Percentiles rank a stretch among this genome's conserved stretches.
phyloP scores from a whole-genome alignment of 1,140 invertebrate genomes.

The Andricus grossulariae region DNA sequence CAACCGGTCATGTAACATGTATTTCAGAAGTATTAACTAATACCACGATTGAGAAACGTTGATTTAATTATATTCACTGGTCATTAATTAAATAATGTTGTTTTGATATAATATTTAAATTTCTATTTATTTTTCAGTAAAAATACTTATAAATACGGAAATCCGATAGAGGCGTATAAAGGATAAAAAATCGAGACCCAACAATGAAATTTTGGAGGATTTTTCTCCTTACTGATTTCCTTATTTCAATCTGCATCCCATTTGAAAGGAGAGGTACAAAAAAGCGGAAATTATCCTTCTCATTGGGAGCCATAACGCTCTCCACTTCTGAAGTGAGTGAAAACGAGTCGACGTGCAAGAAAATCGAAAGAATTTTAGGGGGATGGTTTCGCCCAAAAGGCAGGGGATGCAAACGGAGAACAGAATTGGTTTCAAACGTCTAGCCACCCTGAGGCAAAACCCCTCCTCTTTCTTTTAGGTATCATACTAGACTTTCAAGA shows the following conservation, averaged over 20 bases:
- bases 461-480: neutral
- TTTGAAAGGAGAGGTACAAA: slow-evolving; percentile 17
- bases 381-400: slow-evolving; percentile 7
- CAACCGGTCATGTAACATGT: no score
- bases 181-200: neutral
- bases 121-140: neutral
- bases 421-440: slow-evolving; percentile 26
- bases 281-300: slow-evolving; percentile 29
- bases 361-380: slow-evolving; percentile 26
- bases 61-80: no score
- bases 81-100: no score
- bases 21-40: no score
- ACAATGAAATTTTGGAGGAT: neutral
- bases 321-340: slow-evolving; percentile 7
- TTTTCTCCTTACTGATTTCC: neutral
- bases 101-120: no score
- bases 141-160: neutral
- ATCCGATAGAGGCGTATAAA: neutral
- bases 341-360: slow-evolving; percentile 3
- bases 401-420: slow-evolving; percentile 15
- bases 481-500: slow-evolving; percentile 16
- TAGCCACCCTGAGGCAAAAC: slow-evolving; percentile 19
- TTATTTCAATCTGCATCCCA: neutral
- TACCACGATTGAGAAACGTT: no score
- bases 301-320: slow-evolving; percentile 25